Conservation (phyloP, 2,888 invertebrate genomes). For the Frankliniella intonsa region DNA sequence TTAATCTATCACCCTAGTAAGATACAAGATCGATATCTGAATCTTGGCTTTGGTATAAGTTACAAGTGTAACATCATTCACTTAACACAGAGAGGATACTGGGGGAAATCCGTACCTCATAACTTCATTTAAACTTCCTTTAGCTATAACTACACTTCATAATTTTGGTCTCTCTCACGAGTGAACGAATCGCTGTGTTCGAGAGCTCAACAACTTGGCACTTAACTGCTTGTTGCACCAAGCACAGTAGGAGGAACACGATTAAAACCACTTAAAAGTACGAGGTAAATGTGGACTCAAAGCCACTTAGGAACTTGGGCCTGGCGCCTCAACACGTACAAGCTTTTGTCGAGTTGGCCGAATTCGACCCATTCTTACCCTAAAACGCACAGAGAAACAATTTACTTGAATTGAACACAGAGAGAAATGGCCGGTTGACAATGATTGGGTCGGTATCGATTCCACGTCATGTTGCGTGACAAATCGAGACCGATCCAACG, state of each 20-base stretch:
- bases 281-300: background rate
- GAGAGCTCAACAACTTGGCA: constrained; percentile 24
- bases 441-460: background rate
- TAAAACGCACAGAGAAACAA: background rate
- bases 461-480: background rate
- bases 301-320: constrained; percentile 26
- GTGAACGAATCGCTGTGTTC: constrained; percentile 3
- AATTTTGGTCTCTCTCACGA: constrained; percentile 22
- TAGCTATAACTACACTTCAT: constrained; percentile 12
- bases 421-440: background rate
- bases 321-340: constrained; percentile 5
- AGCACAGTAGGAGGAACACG: constrained; percentile 13
- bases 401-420: background rate
- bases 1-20: constrained; percentile 31
- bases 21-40: constrained; percentile 32
- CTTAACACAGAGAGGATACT: constrained; percentile 31
- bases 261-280: constrained; percentile 4
- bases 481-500: background rate
- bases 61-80: constrained; percentile 33
- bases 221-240: constrained; percentile 16
- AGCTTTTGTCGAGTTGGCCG: background rate
- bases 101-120: constrained; percentile 54
- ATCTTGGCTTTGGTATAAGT: constrained; percentile 37
- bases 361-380: background rate
- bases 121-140: constrained; percentile 21